Evolutionary conservation across 1,140 invertebrate species (phyloP).

Genomic region (Sycobia sp.): DNA sequence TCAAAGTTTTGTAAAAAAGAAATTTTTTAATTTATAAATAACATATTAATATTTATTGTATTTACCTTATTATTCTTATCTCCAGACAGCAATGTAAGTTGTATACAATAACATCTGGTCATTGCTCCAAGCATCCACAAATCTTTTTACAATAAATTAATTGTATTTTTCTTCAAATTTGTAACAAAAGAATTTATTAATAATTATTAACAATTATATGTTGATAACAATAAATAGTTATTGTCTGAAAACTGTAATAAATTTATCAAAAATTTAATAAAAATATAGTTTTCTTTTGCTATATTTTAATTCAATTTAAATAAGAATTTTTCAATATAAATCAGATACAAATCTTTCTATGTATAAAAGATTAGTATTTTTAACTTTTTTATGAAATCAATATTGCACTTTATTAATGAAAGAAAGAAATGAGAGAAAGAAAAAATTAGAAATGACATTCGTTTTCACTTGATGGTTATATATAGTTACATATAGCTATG

Average conservation of each 20-base stretch:
- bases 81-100: slow-evolving; percentile 4
- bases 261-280: not conserved
- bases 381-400: slow-evolving; percentile 24
- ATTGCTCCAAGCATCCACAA: slow-evolving; percentile 16
- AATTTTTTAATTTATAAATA: not conserved
- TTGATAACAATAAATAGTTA: too few relatives aligned
- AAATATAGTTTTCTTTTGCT: not conserved
- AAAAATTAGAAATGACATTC: not conserved
- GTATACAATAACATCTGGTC: slow-evolving; percentile 19
- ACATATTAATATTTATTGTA: too few relatives aligned
- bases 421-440: not conserved
- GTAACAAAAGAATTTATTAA: too few relatives aligned
- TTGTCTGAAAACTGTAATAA: not conserved
- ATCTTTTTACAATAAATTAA: too few relatives aligned
- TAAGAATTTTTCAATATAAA: not conserved
- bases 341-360: not conserved
- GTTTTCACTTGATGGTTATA: too few relatives aligned
- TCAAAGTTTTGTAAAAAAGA: too few relatives aligned
- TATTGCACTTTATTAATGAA: slow-evolving; percentile 6
- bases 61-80: slow-evolving; percentile 18
- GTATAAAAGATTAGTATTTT: slow-evolving; percentile 17
- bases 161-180: too few relatives aligned
- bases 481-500: too few relatives aligned
- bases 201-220: not conserved
- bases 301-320: not conserved